Base-by-base conservation (phyloP, 2,797 vertebrate genomes). In the Crotalus adamanteus region DNA sequence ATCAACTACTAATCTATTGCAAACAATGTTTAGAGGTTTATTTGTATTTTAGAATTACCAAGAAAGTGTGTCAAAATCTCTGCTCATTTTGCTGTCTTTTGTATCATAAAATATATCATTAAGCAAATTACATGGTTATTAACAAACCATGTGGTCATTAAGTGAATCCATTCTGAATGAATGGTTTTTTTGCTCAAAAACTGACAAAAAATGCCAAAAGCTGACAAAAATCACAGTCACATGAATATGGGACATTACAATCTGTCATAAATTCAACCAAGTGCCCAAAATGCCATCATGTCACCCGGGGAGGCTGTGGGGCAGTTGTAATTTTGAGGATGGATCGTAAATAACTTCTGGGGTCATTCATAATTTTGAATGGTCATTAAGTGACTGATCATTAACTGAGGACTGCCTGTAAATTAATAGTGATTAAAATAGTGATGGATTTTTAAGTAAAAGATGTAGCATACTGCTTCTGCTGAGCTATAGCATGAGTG, bases 361-460 rank as follows among this genome's bases (percentile, higher is more conserved):
- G 65, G 14, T 69, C 28, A 73, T 2, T 16, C 31, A 73, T 73
- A 18, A 73, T 73, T 69, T 31, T 69, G 65, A 69, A 31, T 16
- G 31, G 69, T 37, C 0, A 0, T 37, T 73, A 73, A 73, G 14
- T 37, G 31, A 37, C 14, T 73, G 16, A 4, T 37, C 16, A 37
- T 73, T 73, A 73, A 73, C 1, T 73, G 16, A 73, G 6, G 16
- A 73, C 69, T 73, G 37, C 7, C 1, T 0, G 65, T 31, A 73
- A 53, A 16, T 73, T 31, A 73, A 37, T 37, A 37, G 6, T 37
- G 69, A 73, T 73, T 37, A 37, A 73, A 73, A 55, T 2, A 26
- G 90, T 73, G 28, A 87, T 26, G 55, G 25, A 1, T 31, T 93
- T 95, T 86, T 53, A 61, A 91, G 53, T 90, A 91, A 93, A 92